These are phyloP conservation scores for Lepilemur septentrionalis DNA, from an alignment of 2,797 vertebrate species.

Conservation along the genomic window DNA sequence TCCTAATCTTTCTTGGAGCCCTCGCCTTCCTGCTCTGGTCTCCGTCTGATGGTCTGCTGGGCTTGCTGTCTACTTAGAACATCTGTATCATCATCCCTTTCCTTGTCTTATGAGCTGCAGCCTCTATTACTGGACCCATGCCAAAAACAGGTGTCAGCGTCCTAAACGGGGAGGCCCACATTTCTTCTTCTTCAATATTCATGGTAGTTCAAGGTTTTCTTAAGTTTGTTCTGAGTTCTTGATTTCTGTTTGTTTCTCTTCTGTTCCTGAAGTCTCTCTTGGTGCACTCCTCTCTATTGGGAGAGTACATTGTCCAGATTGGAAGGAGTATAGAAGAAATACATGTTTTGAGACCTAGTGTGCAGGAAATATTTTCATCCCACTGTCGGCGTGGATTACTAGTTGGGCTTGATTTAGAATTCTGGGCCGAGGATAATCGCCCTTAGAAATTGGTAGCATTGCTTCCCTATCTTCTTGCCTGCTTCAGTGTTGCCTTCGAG, in stretches of 20 bases:
- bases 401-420: neutral
- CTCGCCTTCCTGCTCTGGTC: neutral
- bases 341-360: neutral
- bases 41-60: neutral
- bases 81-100: accelerated
- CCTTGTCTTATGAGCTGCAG: neutral
- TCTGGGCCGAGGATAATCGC: neutral
- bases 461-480: neutral
- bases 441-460: neutral
- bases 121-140: accelerated
- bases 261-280: neutral
- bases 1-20: neutral
- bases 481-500: neutral
- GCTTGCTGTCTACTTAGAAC: neutral
- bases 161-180: accelerated
- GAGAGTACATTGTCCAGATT: neutral
- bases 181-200: neutral
- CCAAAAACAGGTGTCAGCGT: neutral
- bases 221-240: neutral
- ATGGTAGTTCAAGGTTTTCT: neutral
- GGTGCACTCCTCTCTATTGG: accelerated
- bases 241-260: neutral
- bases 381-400: neutral
- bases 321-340: neutral
- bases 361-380: neutral